Conservation (phyloP, 2,797 vertebrate genomes). For the Coreius guichenoti region DNA sequence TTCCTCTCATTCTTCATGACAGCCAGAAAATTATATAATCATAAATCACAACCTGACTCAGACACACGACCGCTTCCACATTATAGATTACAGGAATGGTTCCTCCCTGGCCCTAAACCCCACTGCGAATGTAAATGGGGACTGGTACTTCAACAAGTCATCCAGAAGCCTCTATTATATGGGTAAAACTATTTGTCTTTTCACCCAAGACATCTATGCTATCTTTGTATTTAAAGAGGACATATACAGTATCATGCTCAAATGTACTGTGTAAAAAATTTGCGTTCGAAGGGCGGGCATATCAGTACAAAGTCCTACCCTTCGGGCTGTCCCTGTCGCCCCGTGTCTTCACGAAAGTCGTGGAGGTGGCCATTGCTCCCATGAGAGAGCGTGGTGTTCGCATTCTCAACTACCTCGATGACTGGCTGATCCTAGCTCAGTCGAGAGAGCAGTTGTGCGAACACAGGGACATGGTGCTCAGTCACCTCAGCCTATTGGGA, state of each 20-base stretch:
- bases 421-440: no score
- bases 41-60: slow-evolving; percentile 87
- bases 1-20: neutral
- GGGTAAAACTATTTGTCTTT: slow-evolving; percentile 70
- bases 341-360: no score
- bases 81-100: slow-evolving; percentile 78
- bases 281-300: no score
- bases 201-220: neutral
- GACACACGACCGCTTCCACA: slow-evolving; percentile 76
- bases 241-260: neutral
- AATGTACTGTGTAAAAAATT: neutral
- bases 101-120: slow-evolving; percentile 74
- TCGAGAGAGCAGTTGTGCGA: no score
- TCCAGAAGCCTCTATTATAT: slow-evolving; percentile 82
- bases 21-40: slow-evolving; percentile 80
- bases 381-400: no score
- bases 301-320: no score
- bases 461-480: no score
- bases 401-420: no score
- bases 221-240: neutral
- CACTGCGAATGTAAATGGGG: slow-evolving; percentile 80
- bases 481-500: no score
- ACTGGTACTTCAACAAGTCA: slow-evolving; percentile 83
- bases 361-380: no score
- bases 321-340: no score